Conservation (phyloP, 2,797 vertebrate species). For the Clarias platycephalus region DNA sequence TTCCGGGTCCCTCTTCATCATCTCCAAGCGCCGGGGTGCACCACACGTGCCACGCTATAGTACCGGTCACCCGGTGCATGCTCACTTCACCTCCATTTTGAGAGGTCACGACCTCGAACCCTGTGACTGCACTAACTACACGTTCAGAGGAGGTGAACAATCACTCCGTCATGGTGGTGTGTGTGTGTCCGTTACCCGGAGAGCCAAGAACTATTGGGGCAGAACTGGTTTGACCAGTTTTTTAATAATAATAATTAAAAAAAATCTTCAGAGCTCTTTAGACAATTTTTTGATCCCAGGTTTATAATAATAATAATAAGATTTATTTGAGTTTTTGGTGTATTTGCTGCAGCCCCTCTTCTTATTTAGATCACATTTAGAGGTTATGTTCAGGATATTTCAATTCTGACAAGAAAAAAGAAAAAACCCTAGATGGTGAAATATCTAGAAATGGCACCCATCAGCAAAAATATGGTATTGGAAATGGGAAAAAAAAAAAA, state of each 20-base stretch:
- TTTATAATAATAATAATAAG: neutral
- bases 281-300: too few relatives aligned
- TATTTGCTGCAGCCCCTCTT: neutral
- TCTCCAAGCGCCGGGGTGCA: conserved; percentile 33
- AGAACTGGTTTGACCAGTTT: neutral
- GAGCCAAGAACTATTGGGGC: too few relatives aligned
- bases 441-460: neutral
- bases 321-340: neutral
- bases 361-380: neutral
- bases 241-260: neutral
- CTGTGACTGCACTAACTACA: conserved; percentile 35
- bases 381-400: neutral
- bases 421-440: neutral
- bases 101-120: conserved; percentile 46
- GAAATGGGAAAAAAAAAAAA: neutral
- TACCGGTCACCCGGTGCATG: conserved; percentile 20
- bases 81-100: conserved; percentile 36
- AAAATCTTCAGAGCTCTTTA: neutral
- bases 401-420: neutral
- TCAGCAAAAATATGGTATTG: neutral
- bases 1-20: conserved; percentile 29
- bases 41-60: conserved; percentile 14
- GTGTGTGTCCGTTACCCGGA: too few relatives aligned
- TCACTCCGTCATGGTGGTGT: neutral
- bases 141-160: neutral